Base-by-base conservation (phyloP, 2,888 invertebrate genomes). In the Pinctada fucata region DNA sequence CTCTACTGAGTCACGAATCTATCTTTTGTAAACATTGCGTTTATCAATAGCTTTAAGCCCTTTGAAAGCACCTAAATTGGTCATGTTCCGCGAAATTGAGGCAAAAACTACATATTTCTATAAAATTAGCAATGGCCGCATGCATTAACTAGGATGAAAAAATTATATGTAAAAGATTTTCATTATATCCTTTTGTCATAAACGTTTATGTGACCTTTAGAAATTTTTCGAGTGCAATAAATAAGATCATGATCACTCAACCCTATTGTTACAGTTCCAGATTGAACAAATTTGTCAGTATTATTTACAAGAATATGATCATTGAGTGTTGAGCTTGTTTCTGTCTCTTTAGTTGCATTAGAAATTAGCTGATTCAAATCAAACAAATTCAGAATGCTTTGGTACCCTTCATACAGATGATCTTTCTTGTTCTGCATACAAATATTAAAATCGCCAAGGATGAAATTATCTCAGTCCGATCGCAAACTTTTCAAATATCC, bases 231-330 rank as follows among this genome's bases (percentile, higher is more conserved):
- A 48, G 16, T 47, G 45, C 63, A 72, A 48, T 63, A 64, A 64
- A 72, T 48, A 3, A 72, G 8, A 72, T 64, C 49, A 47, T 73
- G 73, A 66, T 66, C 65, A 73, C 73, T 73, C 8, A 64, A 3
- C 3, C 73, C 73, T 50, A 75, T n/a, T 66, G 66, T n/a, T 10
- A 75, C 31, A 16, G 74, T 63, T 2, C 74, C 65, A n/a, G 66
- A 65, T 50, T 66, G 68, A 50, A 74, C 66, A 45, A 67, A 66
- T 66, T 75, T 75, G 51, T 75, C 68, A 16, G 45, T n/a, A 50
- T 52, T 75, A 58, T 75, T 75, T 51, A 49, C 66, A n/a, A 75
- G 51, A 45, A 75, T 75, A 52, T 49, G 75, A 68, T 75, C 75
- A 16, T 67, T 75, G n/a, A 68, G 16, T 47, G 52, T 67, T n/a